phyloP scores from a whole-genome alignment of 1,140 invertebrate genomes.

The Acromyrmex echinatior region DNA sequence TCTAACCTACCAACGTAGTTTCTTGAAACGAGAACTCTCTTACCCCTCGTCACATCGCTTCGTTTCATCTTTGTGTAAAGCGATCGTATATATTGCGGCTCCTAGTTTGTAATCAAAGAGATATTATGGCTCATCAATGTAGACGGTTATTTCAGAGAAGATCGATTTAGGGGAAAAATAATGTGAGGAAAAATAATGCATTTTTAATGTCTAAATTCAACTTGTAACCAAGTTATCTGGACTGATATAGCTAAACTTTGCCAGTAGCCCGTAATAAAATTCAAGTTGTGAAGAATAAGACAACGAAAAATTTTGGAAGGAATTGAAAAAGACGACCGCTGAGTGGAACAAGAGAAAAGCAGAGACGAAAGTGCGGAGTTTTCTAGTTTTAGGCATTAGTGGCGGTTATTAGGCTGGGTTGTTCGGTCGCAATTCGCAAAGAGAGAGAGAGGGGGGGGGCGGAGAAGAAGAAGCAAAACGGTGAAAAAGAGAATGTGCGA shows the following conservation, averaged over 20 bases:
- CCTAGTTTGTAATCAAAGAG: not conserved
- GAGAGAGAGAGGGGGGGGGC: conserved; percentile 22
- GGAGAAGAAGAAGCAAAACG: conserved; percentile 40
- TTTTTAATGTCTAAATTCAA: not conserved
- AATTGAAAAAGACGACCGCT: not conserved
- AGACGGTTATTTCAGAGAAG: not conserved
- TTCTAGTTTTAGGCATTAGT: conserved; percentile 75
- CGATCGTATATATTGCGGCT: conserved; percentile 19
- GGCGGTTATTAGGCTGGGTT: conserved; percentile 78
- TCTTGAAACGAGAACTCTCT: conserved; percentile 2
- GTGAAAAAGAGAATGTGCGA: conserved; percentile 55
- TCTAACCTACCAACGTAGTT: conserved; percentile 8
- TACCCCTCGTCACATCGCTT: not conserved
- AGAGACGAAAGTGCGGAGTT: conserved; percentile 72
- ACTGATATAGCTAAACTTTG: not conserved
- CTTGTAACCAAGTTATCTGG: not conserved
- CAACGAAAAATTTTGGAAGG: conserved; percentile 8
- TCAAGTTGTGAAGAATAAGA: not conserved
- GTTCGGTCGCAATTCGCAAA: conserved; percentile 58
- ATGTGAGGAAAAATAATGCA: not conserved
- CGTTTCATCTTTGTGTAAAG: conserved; percentile 22
- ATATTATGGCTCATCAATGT: conserved; percentile 5
- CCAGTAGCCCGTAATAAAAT: conserved; percentile 14
- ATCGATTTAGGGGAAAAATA: not conserved
- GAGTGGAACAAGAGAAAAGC: not conserved